Evolutionary conservation across 2,113 vertebrate genomes (phyloP), one percentile per base, ranked within the genome.

Genomic region (Callocephalon fimbriatum): DNA sequence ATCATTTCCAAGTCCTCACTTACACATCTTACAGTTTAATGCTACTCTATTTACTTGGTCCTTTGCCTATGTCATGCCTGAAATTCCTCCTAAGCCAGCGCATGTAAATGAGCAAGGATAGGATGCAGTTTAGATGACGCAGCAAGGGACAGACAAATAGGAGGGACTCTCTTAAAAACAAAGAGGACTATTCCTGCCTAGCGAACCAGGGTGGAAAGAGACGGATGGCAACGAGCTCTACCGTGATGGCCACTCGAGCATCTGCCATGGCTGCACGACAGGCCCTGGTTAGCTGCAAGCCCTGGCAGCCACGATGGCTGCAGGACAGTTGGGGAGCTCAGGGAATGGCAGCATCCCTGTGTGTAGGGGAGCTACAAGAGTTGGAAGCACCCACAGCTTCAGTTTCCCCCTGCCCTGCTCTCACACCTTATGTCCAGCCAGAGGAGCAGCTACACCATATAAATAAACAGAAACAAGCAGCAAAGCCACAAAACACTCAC

Each of bases 161-260:
- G 59, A 96, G 65, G 50, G 67, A 32, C 42, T 88, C 40, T 66
- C 89, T 73, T 80, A 77, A 81, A 94, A 95, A 80, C 79, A 92
- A 86, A 93, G 78, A 93, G 44, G 35, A 32, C 58, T 6, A 1
- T 85, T 82, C 51, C 92, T 53, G 54, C 20, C 61, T 67, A 58
- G 50, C 35, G 80, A 80, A 85, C 32, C 3, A 4, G 63, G 37
- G 9, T 31, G 18, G 27, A n/a, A 68, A 56, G 89, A 51, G 19
- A 81, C 0, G 0, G 53, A 29, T 5, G 11, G 15, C 50, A 22
- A 31, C 0, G 2, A 74, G 63, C 50, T 74, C 29, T 51, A 3
- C 37, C 2, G 25, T 0, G 29, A 71, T 0, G 2, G 18, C 26
- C 26, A 7, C 75, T 21, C 1, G 2, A 47, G 78, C 1, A 2